Evolutionary conservation across 2,888 invertebrate species (phyloP), one percentile per base, ranked within the genome.

Genomic region (Eilema depressum): DNA sequence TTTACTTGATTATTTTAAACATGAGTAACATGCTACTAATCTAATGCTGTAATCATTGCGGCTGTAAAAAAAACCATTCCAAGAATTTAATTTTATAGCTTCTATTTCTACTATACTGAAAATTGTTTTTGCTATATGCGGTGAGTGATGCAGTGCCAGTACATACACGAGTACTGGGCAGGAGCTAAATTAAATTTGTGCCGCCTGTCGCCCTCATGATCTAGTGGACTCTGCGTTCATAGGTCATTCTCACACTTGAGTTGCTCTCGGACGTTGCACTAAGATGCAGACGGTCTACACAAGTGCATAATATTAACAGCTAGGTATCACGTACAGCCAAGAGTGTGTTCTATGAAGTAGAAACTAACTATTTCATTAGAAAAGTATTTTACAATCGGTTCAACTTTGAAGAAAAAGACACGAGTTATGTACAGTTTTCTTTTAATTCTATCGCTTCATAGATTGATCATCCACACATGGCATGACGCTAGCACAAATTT

Each of bases 121-220:
- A 69, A 28, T 47, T n/a, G 59, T 73, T 76, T 70, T 77, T 74
- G 62, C 71, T 74, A 4, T 60, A 28, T 47, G 53, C 71, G 67
- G 76, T 77, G 75, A 69, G 73, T 73, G 72, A 63, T 64, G 73
- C 69, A 65, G 23, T 63, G 66, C 73, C 66, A 80, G 83, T 74
- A 82, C 83, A 86, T 85, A 85, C 79, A 73, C 73, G 77, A 78
- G 79, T 82, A 80, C 57, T 82, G 84, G 85, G 83, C 84, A 87
- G 85, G 86, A 88, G 86, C 86, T 89, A 89, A 91, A 92, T 91
- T 89, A 89, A 89, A 91, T 92, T 92, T 91, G 92, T 92, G 90
- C 90, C 89, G 86, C 88, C 87, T 86, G 89, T 89, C 88, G 86
- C 83, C 85, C 86, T 73, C 88, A 87, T 89, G 90, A 92, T 91